Base-by-base conservation (phyloP, 2,888 invertebrate genomes). In the Teleogryllus oceanicus region DNA sequence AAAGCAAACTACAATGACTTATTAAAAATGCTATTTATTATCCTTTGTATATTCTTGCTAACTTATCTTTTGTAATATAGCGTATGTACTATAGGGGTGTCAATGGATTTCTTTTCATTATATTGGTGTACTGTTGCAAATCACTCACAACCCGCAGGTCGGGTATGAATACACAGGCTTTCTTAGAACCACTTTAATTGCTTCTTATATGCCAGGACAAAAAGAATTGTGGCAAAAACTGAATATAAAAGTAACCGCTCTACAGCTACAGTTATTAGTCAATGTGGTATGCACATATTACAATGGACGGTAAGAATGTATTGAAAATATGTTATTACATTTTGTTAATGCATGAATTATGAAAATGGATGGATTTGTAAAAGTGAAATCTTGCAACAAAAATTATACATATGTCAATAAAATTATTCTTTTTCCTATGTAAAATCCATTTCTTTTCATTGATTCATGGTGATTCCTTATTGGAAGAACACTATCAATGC, bases 341-440 rank as follows among this genome's bases (percentile, higher is more conserved):
- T 62, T 79, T 74, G 49, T 49, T 49, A 77, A 49, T 80, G 78
- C 78, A 80, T 62, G 50, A 78, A 50, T 75, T 80, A 74, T 77
- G 74, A 77, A 78, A 80, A 80, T 80, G 80, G 80, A 80, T 80
- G 80, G 80, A 80, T 78, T 80, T 80, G 50, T 21, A 75, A 77
- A 37, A 37, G 37, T 37, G 20, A 79, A 49, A 62, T 18, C n/a
- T 62, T 62, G 62, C 62, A 62, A 62, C 13, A 62, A 62, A 62
- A n/a, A 37, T 37, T 37, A 37, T 62, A 62, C 62, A 62, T 62
- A n/a, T 62, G 37, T 62, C 13, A 62, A 62, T 62, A 62, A 62
- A 62, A 62, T 62, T 62, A 62, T 62, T 5, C 37, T 62, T 8
- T 62, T 62, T 62, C 62, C n/a, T 62, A 62, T 18, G 3, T 62